phyloP scores from a whole-genome alignment of 2,797 vertebrate species.

The Poecilia wingei region DNA sequence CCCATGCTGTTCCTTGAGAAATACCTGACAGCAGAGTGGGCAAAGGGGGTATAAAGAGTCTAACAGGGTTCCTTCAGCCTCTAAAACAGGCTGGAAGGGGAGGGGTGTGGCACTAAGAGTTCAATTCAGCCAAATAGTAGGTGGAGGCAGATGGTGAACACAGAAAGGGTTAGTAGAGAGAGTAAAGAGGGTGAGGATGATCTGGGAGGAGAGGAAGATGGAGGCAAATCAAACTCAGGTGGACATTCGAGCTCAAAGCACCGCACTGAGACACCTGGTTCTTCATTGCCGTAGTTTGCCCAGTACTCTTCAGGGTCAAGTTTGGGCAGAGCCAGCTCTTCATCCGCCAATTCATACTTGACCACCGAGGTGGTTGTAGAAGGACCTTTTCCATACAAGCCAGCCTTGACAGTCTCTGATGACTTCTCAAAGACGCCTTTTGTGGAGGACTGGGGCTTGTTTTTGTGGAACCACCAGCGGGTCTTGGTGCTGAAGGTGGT shows the following conservation, averaged over 20 bases:
- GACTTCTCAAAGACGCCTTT: slow-evolving; percentile 83
- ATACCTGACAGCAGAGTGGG: slow-evolving; percentile 65
- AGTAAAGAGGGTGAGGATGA: slow-evolving; percentile 59
- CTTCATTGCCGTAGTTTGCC: slow-evolving; percentile 88
- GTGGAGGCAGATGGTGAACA: slow-evolving; percentile 60
- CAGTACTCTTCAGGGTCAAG: slow-evolving; percentile 88
- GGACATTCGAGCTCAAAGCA: slow-evolving; percentile 86
- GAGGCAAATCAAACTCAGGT: slow-evolving; percentile 77
- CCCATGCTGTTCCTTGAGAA: slow-evolving; percentile 68
- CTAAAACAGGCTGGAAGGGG: slow-evolving; percentile 72
- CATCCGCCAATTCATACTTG: slow-evolving; percentile 89
- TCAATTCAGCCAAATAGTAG: slow-evolving; percentile 79
- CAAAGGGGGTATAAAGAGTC: slow-evolving; percentile 73
- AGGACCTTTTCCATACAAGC: slow-evolving; percentile 78
- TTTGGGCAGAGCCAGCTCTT: slow-evolving; percentile 87
- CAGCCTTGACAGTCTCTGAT: slow-evolving; percentile 82
- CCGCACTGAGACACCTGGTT: slow-evolving; percentile 81
- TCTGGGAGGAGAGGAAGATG: slow-evolving; percentile 70
- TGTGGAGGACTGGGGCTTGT: slow-evolving; percentile 82
- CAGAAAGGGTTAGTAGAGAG: slow-evolving; percentile 68
- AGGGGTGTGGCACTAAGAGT: slow-evolving; percentile 43
- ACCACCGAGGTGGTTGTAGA: slow-evolving; percentile 83
- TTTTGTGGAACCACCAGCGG: slow-evolving; percentile 85
- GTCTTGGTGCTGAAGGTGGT: slow-evolving; percentile 84
- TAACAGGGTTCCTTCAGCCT: slow-evolving; percentile 72